Percentiles rank a stretch among this genome's conserved stretches.
phyloP scores from a whole-genome alignment of 2,888 invertebrate species.

The Hipparchia sbordonii region DNA sequence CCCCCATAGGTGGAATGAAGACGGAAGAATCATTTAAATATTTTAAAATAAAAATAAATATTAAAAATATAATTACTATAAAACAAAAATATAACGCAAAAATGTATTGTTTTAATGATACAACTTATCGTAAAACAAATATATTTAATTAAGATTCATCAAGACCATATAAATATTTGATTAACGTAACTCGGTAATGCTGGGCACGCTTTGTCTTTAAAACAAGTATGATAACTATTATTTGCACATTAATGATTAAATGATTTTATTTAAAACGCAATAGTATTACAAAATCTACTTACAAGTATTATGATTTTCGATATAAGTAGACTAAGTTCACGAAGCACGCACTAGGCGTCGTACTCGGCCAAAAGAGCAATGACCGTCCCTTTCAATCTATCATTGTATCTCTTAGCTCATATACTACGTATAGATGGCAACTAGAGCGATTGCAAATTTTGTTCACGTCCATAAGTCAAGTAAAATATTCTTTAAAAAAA shows the following conservation, averaged over 20 bases:
- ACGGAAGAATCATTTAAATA: no score
- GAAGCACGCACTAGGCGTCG: constrained; percentile 45
- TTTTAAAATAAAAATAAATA: no score
- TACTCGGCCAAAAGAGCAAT: constrained; percentile 62
- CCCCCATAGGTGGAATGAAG: no score
- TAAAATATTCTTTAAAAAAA: not conserved
- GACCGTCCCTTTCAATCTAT: constrained; percentile 65
- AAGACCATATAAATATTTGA: constrained; percentile 13
- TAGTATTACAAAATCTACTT: constrained; percentile 26
- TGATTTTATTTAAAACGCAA: constrained; percentile 27
- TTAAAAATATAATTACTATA: no score
- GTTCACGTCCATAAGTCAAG: not conserved
- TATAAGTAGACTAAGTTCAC: constrained; percentile 45
- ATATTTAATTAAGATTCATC: not conserved
- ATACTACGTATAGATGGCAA: constrained; percentile 48
- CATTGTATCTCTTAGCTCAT: constrained; percentile 33
- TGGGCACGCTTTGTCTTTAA: constrained; percentile 9
- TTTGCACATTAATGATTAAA: constrained; percentile 1
- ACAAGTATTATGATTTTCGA: constrained; percentile 34
- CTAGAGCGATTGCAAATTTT: constrained; percentile 29
- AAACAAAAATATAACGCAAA: no score
- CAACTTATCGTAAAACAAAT: not conserved
- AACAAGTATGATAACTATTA: not conserved
- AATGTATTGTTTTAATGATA: not conserved
- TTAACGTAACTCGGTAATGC: constrained; percentile 3